These are phyloP conservation scores for Lutraria rhynchaena DNA, from an alignment of 1,140 invertebrate genomes.

Conservation along the genomic window DNA sequence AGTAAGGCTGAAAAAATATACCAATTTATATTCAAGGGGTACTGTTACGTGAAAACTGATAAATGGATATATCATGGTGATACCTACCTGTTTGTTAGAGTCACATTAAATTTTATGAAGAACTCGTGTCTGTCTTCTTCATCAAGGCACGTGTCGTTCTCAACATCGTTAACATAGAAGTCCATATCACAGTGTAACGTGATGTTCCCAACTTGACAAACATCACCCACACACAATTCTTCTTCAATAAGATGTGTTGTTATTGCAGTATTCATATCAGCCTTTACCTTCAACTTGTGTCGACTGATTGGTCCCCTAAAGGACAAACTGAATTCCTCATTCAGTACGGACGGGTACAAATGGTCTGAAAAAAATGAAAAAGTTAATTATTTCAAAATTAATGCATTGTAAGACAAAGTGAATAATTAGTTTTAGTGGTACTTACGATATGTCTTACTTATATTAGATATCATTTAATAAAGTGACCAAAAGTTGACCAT, in stretches of 20 bases:
- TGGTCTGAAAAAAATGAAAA: slow-evolving; percentile 50
- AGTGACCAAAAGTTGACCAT: too few species aligned
- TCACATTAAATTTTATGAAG: slow-evolving; percentile 64
- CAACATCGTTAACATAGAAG: slow-evolving; percentile 43
- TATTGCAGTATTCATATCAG: slow-evolving; percentile 20
- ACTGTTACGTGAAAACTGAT: too few species aligned
- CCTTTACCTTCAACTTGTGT: slow-evolving; percentile 44
- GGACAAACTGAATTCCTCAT: slow-evolving; percentile 65
- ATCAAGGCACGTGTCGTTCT: slow-evolving; percentile 64
- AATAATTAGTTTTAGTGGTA: too few species aligned
- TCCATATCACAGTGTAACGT: slow-evolving; percentile 60
- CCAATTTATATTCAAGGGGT: too few species aligned
- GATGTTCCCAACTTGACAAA: slow-evolving; percentile 65
- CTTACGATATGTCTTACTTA: too few species aligned
- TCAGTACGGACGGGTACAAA: slow-evolving; percentile 58
- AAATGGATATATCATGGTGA: too few species aligned
- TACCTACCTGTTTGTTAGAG: slow-evolving; percentile 63
- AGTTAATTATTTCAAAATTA: not conserved
- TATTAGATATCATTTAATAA: too few species aligned
- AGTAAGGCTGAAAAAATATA: too few species aligned
- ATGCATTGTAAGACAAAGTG: not conserved
- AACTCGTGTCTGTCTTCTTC: slow-evolving; percentile 36
- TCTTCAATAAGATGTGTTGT: slow-evolving; percentile 56
- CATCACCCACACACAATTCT: slow-evolving; percentile 59
- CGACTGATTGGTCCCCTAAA: slow-evolving; percentile 66